Base-by-base conservation (phyloP, 1,140 invertebrate genomes). In the Leptinotarsa undecemlineata region DNA sequence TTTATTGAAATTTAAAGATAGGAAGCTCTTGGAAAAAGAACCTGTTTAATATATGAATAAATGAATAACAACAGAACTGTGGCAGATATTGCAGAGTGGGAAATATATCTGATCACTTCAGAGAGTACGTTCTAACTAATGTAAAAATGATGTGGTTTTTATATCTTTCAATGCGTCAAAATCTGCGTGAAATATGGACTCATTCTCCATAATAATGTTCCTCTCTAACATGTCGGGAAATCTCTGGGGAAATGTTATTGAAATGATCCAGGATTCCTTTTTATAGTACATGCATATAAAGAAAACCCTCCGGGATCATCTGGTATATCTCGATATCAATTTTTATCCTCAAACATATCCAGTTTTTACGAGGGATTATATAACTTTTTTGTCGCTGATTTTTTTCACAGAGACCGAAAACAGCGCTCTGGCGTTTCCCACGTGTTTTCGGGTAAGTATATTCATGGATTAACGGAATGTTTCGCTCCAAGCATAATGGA, bases 161-260 rank as follows among this genome's bases (percentile, higher is more conserved):
- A n/a, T n/a, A n/a, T 68, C 42, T 48, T 19, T 47, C 42, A 68
- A 68, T 68, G 33, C 26, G 66, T 68, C 23, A 68, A 47, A 60
- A 70, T n/a, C 17, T 23, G 68, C 68, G 68, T 70, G 47, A 26
- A 68, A 70, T 70, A 48, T 19, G 68, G 51, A 70, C 47, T 60
- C 47, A 70, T 20, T 60, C 48, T 60, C n/a, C 48, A 70, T 57
- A 70, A 48, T 70, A 70, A 70, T 60, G 20, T 70, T 70, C 68
- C 8, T 51, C 6, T 2, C 48, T 70, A 48, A 70, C 20, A 57
- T 21, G 48, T 17, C 20, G n/a, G 48, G 21, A 57, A 70, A 57
- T 57, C 68, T 70, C 68, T 26, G 20, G 68, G 48, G 51, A 26
- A 70, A 70, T 70, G 68, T 70, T 70, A 48, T 21, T 70, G 68